A percentile compares a stretch with the other conserved stretches of the same genome.
Evolutionary conservation across 2,797 vertebrate genomes (phyloP).

Genomic region (Poeciliopsis turneri): DNA sequence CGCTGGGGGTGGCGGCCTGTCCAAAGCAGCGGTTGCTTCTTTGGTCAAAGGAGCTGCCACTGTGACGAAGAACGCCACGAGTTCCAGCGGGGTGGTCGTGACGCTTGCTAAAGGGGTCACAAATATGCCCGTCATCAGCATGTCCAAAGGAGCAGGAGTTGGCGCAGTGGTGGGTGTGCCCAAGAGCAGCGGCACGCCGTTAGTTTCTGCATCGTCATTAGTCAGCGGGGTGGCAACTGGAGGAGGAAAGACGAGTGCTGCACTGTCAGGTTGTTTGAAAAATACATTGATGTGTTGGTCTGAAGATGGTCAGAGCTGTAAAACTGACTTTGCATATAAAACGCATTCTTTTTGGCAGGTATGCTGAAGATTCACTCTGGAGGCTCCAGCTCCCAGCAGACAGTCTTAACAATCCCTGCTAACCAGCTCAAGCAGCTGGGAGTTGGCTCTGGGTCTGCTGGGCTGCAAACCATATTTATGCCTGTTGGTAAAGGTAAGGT

Average conservation of each 20-base stretch:
- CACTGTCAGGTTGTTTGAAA: conserved; percentile 78
- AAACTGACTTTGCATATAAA: neutral
- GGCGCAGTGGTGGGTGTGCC: conserved; percentile 63
- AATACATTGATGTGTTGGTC: neutral
- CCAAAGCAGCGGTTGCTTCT: conserved; percentile 75
- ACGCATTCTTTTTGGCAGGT: conserved; percentile 74
- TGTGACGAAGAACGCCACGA: conserved; percentile 45
- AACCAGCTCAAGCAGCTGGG: conserved; percentile 95
- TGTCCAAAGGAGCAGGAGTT: conserved; percentile 72
- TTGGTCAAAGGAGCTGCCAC: conserved; percentile 79
- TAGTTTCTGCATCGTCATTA: conserved; percentile 77
- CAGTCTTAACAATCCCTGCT: conserved; percentile 91
- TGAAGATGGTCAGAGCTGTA: neutral
- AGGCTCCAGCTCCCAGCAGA: conserved; percentile 90
- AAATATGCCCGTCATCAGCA: conserved; percentile 76
- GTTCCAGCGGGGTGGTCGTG: conserved; percentile 76
- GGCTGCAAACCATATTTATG: conserved; percentile 94
- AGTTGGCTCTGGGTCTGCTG: conserved; percentile 82
- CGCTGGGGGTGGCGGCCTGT: conserved; percentile 50
- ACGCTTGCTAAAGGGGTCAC: conserved; percentile 79
- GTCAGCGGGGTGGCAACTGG: conserved; percentile 70
- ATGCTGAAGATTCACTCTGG: conserved; percentile 94
- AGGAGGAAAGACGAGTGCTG: conserved; percentile 71
- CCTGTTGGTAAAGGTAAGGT: conserved; percentile 92
- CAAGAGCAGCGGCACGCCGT: conserved; percentile 73